Conservation (phyloP, 2,797 vertebrate genomes). For the Melanotaenia maccullochi region DNA sequence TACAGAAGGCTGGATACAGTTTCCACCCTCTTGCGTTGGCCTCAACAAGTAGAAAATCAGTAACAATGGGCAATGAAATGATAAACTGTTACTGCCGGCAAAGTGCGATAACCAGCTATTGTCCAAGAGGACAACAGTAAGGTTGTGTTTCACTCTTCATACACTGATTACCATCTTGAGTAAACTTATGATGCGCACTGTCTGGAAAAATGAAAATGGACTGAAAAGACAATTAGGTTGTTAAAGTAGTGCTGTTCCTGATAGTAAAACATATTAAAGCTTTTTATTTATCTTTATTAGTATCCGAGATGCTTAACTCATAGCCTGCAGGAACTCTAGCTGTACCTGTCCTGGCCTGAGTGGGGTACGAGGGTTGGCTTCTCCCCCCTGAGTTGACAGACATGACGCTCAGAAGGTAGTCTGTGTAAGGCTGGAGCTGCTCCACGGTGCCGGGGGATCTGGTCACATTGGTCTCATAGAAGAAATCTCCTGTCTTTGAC, state of each 20-base stretch:
- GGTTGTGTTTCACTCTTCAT: conserved; percentile 38
- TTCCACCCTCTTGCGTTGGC: conserved; percentile 54
- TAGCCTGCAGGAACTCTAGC: not conserved
- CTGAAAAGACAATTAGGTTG: not conserved
- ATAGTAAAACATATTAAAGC: not conserved
- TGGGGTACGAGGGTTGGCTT: conserved; percentile 87
- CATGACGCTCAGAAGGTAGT: conserved; percentile 88
- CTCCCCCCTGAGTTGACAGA: conserved; percentile 86
- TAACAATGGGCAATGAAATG: conserved; percentile 72
- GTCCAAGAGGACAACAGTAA: conserved; percentile 51
- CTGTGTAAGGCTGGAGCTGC: conserved; percentile 84
- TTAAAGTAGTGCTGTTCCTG: not conserved
- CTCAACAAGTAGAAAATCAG: conserved; percentile 34
- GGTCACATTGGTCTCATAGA: conserved; percentile 82
- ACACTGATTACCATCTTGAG: conserved; percentile 38
- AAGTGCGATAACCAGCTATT: conserved; percentile 68
- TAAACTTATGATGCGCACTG: conserved; percentile 36
- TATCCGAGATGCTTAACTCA: not conserved
- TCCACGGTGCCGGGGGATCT: conserved; percentile 86
- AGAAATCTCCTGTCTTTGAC: conserved; percentile 75
- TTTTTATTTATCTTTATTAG: not conserved
- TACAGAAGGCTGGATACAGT: conserved; percentile 63
- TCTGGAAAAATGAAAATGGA: conserved; percentile 35
- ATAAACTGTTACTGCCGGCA: conserved; percentile 48
- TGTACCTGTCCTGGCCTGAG: conserved; percentile 87